Conservation (phyloP, 2,113 vertebrate genomes). For the Sturnus vulgaris region DNA sequence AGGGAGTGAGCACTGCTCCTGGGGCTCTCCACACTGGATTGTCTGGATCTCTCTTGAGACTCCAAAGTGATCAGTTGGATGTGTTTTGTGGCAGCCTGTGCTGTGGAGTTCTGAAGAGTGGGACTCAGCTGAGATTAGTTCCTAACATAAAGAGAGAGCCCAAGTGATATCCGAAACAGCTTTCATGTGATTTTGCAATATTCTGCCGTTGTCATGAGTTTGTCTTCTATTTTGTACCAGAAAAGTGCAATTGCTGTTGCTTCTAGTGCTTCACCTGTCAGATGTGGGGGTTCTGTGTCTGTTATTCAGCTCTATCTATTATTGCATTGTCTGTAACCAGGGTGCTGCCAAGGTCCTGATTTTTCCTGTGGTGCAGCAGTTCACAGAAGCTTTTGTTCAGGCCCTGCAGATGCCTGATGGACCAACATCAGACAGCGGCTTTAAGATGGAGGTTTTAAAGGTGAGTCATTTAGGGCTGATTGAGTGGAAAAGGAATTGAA, state of each 20-base stretch:
- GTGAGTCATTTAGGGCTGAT: constrained; percentile 55
- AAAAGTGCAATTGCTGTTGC: neutral
- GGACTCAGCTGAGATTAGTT: neutral
- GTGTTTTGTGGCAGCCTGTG: neutral
- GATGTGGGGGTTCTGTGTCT: neutral
- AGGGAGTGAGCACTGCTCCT: neutral
- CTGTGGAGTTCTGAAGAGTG: neutral
- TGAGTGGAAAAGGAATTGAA: neutral
- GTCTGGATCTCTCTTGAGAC: neutral
- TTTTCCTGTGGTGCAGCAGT: constrained; percentile 97
- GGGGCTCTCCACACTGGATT: neutral
- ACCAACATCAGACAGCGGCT: constrained; percentile 90
- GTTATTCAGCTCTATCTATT: neutral
- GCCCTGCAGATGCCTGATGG: constrained; percentile 95
- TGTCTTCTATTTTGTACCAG: neutral
- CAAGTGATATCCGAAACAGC: neutral
- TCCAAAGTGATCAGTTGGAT: neutral
- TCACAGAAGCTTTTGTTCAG: constrained; percentile 95
- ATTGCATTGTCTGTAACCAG: constrained; percentile 63
- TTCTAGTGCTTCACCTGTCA: neutral
- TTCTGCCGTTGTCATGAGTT: neutral
- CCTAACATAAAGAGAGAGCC: neutral
- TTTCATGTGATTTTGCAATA: neutral
- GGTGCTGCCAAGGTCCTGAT: constrained; percentile 94
- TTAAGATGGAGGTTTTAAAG: constrained; percentile 98